These are phyloP conservation scores for Stegastes partitus DNA, from an alignment of 2,113 vertebrate genomes.

Conservation along the genomic window DNA sequence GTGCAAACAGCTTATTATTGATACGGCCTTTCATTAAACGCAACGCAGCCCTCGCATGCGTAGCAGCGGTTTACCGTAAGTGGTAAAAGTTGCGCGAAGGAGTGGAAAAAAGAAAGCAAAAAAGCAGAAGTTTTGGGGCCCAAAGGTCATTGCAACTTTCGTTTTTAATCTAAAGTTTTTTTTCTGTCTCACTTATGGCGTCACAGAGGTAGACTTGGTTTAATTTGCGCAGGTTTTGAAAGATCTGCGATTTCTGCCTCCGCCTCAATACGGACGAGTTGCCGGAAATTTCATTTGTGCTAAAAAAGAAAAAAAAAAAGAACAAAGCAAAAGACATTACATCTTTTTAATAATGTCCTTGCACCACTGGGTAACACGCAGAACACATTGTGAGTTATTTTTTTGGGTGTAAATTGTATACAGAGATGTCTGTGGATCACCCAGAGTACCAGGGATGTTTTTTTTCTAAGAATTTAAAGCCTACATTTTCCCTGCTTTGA, in stretches of 20 bases:
- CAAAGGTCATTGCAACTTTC: not conserved
- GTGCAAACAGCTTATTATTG: conserved; percentile 12
- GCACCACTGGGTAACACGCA: not conserved
- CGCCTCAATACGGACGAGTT: not conserved
- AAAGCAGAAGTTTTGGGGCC: conserved; percentile 12
- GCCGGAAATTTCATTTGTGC: conserved; percentile 1
- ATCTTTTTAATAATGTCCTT: no score
- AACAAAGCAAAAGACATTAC: not conserved
- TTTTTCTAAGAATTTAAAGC: conserved; percentile 10
- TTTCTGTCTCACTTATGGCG: not conserved
- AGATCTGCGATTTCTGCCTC: not conserved
- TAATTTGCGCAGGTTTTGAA: not conserved
- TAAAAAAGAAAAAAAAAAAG: not conserved
- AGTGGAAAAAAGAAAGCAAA: not conserved
- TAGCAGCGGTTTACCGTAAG: conserved; percentile 5
- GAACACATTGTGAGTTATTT: conserved; percentile 9
- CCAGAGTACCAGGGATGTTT: not conserved
- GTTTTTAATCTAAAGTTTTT: not conserved
- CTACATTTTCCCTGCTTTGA: not conserved
- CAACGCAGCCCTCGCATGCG: not conserved
- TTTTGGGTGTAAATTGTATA: conserved; percentile 9
- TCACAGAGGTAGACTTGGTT: not conserved
- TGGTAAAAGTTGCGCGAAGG: not conserved
- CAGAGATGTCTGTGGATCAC: not conserved
- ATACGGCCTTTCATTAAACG: not conserved